phyloP scores from a whole-genome alignment of 2,888 invertebrate species.

The Trissolcus japonicus region DNA sequence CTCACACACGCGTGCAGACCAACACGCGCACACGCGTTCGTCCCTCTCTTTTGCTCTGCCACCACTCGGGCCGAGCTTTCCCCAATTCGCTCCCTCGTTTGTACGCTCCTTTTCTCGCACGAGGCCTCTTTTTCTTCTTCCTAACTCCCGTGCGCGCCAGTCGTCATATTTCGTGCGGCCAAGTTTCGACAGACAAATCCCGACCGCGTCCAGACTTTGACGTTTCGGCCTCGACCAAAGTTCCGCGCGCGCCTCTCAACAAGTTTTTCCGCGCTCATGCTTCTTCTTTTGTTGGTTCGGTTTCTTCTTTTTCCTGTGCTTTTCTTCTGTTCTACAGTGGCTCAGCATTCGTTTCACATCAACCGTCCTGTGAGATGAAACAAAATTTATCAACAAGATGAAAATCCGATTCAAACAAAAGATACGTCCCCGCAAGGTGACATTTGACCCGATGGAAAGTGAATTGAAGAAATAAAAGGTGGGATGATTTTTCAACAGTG shows the following conservation, averaged over 20 bases:
- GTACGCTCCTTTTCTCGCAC: slow-evolving; percentile 59
- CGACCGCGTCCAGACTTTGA: slow-evolving; percentile 64
- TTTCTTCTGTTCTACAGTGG: background rate
- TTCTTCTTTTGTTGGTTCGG: background rate
- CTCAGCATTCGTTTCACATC: background rate
- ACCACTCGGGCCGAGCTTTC: slow-evolving; percentile 57
- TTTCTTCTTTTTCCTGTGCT: background rate
- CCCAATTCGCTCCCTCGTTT: slow-evolving; percentile 57
- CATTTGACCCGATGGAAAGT: background rate
- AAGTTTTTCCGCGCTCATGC: slow-evolving; percentile 17
- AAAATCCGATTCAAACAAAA: too few relatives aligned
- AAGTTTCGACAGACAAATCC: slow-evolving; percentile 73
- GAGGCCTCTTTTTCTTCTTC: slow-evolving; percentile 61
- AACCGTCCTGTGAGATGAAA: background rate
- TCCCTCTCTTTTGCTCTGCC: slow-evolving; percentile 58
- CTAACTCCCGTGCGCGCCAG: slow-evolving; percentile 64
- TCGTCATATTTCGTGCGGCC: slow-evolving; percentile 73
- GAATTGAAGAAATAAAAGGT: background rate
- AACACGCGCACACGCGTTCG: slow-evolving; percentile 57
- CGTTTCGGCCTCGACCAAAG: slow-evolving; percentile 24
- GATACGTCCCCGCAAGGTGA: too few relatives aligned
- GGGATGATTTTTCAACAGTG: background rate
- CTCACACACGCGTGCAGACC: slow-evolving; percentile 57
- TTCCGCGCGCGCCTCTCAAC: slow-evolving; percentile 2
- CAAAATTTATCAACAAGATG: too few relatives aligned